phyloP scores from a whole-genome alignment of 2,888 invertebrate species.

The Peribatodes rhomboidaria region DNA sequence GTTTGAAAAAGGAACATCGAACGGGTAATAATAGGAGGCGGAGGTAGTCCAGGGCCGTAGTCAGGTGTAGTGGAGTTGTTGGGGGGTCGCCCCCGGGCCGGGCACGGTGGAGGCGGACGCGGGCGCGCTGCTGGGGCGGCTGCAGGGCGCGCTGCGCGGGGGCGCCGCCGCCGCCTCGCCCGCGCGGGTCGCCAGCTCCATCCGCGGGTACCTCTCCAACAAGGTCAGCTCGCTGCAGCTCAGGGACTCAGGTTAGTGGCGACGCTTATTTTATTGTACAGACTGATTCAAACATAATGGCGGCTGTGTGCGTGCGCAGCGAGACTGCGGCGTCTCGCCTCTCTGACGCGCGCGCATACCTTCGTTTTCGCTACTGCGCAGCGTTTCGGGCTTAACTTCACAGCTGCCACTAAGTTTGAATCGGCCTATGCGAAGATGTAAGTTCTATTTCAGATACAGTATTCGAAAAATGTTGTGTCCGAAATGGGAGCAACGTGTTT shows the following conservation, averaged over 20 bases:
- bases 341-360: too few species aligned
- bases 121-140: slow-evolving; percentile 88
- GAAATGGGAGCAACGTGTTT: too few species aligned
- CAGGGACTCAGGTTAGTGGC: slow-evolving; percentile 91
- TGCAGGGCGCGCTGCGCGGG: slow-evolving; percentile 89
- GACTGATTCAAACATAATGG: too few species aligned
- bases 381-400: too few species aligned
- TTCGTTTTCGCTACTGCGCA: too few species aligned
- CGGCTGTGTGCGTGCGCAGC: too few species aligned
- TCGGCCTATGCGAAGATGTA: too few species aligned
- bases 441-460: too few species aligned
- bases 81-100: slow-evolving; percentile 65
- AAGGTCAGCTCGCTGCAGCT: slow-evolving; percentile 89
- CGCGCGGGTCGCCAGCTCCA: slow-evolving; percentile 90
- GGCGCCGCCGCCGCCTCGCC: slow-evolving; percentile 90
- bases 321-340: too few species aligned
- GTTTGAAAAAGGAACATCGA: background rate
- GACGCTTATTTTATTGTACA: too few species aligned
- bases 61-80: slow-evolving; percentile 45
- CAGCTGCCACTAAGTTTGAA: too few species aligned
- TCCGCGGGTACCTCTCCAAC: slow-evolving; percentile 90
- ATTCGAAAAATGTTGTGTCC: too few species aligned
- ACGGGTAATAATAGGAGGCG: background rate
- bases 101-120: slow-evolving; percentile 84
- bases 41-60: slow-evolving; percentile 9